Evolutionary conservation across 2,797 vertebrate genomes (phyloP), one percentile per base, ranked within the genome.

Genomic region (Rhinichthys osculus): DNA sequence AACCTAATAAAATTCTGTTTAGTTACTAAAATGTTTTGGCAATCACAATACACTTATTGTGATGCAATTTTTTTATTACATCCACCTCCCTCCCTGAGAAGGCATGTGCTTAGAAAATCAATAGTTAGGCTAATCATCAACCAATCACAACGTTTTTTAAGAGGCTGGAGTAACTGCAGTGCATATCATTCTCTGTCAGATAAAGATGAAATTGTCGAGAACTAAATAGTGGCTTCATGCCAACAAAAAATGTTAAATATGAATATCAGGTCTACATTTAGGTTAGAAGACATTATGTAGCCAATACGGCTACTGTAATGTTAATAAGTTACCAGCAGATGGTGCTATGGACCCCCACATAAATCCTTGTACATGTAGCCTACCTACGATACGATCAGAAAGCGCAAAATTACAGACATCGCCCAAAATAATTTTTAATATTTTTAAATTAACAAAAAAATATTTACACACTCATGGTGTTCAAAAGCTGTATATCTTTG

Each of bases 31-130:
- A 38, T 38, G 38, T 38, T 38, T 38, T 38, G 38, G 6, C 35
- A 4, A 35, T 4, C 35, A 35, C 35, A 35, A 35, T 35, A 35
- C 35, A 35, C 35, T 35, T 35, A 35, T 35, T 35, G 35, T 35
- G 35, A 35, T 35, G 2, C 3, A 35, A 35, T 0, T 3, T 35
- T 3, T 3, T 35, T 35, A 35, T 35, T 30, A 30, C 30, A 30
- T 30, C 30, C 30, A 30, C 30, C 30, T 30, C 30, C 30, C 30
- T 4, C 33, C 33, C 33, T 35, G 33, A 35, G 87, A 88, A 88
- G 84, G 80, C 11, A 13, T 27, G 6, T 10, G 8, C 5, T 11
- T n/a, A 40, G 10, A 9, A 77, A 42, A 11, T 4, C 44, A 23
- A 42, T 5, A 14, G 10, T 42, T 23, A 67, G 42, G 9, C 11